Base-by-base conservation (phyloP, 2,113 vertebrate genomes). In the Capra hircus region DNA sequence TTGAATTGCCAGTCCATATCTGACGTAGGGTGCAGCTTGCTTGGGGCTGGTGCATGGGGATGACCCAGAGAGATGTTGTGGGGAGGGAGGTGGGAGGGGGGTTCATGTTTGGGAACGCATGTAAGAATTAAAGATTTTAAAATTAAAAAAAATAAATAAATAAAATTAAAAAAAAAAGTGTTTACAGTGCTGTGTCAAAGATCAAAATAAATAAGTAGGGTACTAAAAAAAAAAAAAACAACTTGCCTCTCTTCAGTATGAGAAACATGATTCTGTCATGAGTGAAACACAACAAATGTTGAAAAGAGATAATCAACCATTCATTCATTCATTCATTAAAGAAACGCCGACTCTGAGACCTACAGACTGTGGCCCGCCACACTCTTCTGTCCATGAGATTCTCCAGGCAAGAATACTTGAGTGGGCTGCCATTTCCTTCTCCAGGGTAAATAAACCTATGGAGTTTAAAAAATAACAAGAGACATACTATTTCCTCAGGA, bases 341-440 rank as follows among this genome's bases (percentile, higher is more conserved):
- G 71, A 77, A 74, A 12, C 40, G 5, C 19, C 0, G 2, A 23
- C 67, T 74, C 67, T 67, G 64, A 1, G 5, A 74, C 5, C 67
- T 40, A 74, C 19, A 11, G n/a, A 40, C 67, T 40, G n/a, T 71
- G n/a, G 10, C n/a, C 10, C 0, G 0, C 19, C n/a, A 71, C 67
- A 13, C 10, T 74, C 67, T 12, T 74, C 36, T 40, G 5, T 74
- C 19, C n/a, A 6, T 23, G 67, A 19, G 67, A 71, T 71, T 71
- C 67, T 71, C 67, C 10, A 71, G n/a, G 67, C 67, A 71, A 71
- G n/a, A 71, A 71, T 40, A 6, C 2, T 71, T n/a, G 4, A 71
- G 19, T 36, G 64, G 64, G 9, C 21, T 36, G 17, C 64, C 64
- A 71, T 19, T 71, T 36, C 64, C 64, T 36, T 71, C 64, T 71